Base-by-base conservation (phyloP, 2,888 invertebrate genomes). In the Cacoxenus indagator region DNA sequence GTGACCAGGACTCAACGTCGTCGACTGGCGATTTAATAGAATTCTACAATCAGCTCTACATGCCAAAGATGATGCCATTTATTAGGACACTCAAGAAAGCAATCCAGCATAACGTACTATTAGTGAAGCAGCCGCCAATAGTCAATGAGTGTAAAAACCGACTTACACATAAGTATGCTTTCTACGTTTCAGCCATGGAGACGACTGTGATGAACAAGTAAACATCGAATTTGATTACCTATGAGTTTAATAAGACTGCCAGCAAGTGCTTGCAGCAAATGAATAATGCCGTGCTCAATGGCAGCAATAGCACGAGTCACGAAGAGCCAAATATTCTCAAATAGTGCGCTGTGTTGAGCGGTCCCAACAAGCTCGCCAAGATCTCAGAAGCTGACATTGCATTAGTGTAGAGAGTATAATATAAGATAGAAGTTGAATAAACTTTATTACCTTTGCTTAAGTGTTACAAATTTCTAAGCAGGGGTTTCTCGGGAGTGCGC, bases 21-120 rank as follows among this genome's bases (percentile, higher is more conserved):
- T 5, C n/a, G 31, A 31, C 17, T 59, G 6, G 2, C 0, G 79
- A 80, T 14, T 74, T 80, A 1, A 81, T 83, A 1, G 31, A 26
- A 4, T 80, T 82, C 57, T 80, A 82, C 61, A 80, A 80, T 68
- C 65, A 8, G 2, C 19, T 71, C 1, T 80, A 77, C 55, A 26
- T 81, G 0, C 57, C 31, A 4, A 67, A n/a, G 4, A 75, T 80
- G 73, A 48, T 31, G 2, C 48, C 46, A 2, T 80, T 66, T 43
- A 72, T 67, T 0, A n/a, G 37, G 8, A 37, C 9, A 37, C 14
- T 8, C 37, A 37, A 37, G 11, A 3, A 54, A 0, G 14, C 22
- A 54, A 2, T 8, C 9, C 19, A 8, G 11, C 3, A 14, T 9
- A 26, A 17, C n/a, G n/a, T n/a, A n/a, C n/a, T 9, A 27, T 37